Evolutionary conservation across 2,113 vertebrate species (phyloP).

Genomic region (Scomber japonicus): DNA sequence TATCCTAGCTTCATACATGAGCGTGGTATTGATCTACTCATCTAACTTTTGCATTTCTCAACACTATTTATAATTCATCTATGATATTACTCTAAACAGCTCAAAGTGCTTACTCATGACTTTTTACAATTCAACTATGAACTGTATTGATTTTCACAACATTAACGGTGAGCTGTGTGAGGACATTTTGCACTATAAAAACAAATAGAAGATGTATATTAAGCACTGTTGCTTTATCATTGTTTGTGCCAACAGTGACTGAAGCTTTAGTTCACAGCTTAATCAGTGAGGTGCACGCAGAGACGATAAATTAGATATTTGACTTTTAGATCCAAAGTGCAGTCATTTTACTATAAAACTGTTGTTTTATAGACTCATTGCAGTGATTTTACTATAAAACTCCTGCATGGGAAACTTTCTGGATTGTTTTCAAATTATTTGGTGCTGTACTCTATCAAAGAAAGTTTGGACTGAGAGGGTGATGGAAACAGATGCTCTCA

Average conservation of each 20-base stretch:
- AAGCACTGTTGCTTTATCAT: not conserved
- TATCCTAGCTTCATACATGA: no score
- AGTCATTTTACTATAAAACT: not conserved
- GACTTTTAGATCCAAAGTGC: not conserved
- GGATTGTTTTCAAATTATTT: not conserved
- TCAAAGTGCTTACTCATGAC: not conserved
- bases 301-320: not conserved
- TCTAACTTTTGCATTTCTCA: no score
- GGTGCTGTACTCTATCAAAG: not conserved
- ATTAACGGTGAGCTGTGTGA: not conserved
- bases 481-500: not conserved
- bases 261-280: constrained; percentile 18
- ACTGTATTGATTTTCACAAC: constrained; percentile 23
- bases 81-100: no score
- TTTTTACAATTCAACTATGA: constrained; percentile 16
- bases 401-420: not conserved
- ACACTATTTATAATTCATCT: no score
- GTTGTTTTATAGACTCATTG: not conserved
- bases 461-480: not conserved
- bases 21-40: no score
- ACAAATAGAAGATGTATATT: constrained; percentile 16
- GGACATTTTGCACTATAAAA: not conserved
- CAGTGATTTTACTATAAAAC: no score
- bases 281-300: not conserved
- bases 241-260: not conserved